A percentile compares a stretch with the other conserved stretches of the same genome.
These are phyloP conservation scores for Rhabdomys dilectus DNA, from an alignment of 2,113 vertebrate genomes.

Conservation along the genomic window DNA sequence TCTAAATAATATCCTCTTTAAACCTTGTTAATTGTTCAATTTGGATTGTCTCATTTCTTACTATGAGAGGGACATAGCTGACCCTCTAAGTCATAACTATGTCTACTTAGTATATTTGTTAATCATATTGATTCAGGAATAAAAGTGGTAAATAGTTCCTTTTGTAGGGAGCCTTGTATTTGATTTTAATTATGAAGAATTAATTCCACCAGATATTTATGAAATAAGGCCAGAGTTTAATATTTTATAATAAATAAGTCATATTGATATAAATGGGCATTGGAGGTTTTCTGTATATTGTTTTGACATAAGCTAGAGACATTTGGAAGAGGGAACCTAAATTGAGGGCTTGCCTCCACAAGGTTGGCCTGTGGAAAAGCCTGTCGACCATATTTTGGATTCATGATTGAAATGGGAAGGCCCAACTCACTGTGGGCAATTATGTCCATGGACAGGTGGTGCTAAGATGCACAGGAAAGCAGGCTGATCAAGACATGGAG, in stretches of 20 bases:
- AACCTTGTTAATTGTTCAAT: neutral
- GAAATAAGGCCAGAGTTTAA: neutral
- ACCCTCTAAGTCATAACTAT: neutral
- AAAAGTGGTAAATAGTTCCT: neutral
- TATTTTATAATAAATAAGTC: neutral
- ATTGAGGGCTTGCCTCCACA: neutral
- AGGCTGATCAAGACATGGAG: no score
- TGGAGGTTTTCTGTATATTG: neutral
- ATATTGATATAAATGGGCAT: neutral
- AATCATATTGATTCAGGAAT: neutral
- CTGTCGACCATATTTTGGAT: neutral
- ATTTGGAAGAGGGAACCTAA: neutral
- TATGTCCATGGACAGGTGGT: rapidly evolving
- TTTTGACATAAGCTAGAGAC: neutral
- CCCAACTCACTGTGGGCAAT: neutral
- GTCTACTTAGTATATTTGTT: neutral
- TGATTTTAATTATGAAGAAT: slow-evolving; percentile 6
- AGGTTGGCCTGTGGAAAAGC: neutral
- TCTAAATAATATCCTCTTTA: neutral
- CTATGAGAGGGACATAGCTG: neutral
- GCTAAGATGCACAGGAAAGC: neutral
- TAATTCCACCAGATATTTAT: neutral
- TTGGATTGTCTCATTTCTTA: neutral
- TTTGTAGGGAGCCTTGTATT: neutral
- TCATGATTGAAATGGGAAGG: neutral